phyloP scores from a whole-genome alignment of 1,140 invertebrate species.

The Arctopsyche grandis region DNA sequence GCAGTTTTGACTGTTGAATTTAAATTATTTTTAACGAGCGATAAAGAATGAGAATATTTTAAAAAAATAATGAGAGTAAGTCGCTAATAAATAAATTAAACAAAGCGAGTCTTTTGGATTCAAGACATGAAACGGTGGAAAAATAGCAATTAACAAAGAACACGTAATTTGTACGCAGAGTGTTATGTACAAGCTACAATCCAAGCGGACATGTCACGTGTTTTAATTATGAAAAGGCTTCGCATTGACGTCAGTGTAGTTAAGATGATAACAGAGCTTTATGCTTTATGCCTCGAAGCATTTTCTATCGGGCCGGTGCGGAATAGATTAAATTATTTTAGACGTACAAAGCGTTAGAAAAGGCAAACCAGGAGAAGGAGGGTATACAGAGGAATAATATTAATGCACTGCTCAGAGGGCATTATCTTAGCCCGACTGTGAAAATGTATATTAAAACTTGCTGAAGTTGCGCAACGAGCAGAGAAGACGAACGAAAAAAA shows the following conservation, averaged over 20 bases:
- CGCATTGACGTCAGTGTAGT: background rate
- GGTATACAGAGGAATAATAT: background rate
- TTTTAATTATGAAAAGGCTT: constrained; percentile 26
- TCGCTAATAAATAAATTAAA: no score
- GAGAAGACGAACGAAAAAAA: no score
- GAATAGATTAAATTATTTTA: constrained; percentile 16
- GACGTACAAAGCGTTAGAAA: background rate
- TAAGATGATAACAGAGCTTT: background rate
- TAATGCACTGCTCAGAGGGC: background rate
- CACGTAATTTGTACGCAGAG: no score
- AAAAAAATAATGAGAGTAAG: background rate
- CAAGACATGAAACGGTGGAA: no score
- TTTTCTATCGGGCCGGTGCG: constrained; percentile 3
- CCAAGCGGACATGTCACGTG: background rate
- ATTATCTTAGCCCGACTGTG: constrained; percentile 2
- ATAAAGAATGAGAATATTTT: background rate
- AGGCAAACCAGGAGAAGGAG: background rate
- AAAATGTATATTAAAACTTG: background rate
- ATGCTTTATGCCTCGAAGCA: background rate
- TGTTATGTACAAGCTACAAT: no score
- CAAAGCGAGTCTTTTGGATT: no score
- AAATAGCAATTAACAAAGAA: no score
- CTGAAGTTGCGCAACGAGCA: background rate
- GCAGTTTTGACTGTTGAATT: no score
- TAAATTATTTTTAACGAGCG: no score